Conservation (phyloP, 2,888 invertebrate genomes). For the Gari tellinella region DNA sequence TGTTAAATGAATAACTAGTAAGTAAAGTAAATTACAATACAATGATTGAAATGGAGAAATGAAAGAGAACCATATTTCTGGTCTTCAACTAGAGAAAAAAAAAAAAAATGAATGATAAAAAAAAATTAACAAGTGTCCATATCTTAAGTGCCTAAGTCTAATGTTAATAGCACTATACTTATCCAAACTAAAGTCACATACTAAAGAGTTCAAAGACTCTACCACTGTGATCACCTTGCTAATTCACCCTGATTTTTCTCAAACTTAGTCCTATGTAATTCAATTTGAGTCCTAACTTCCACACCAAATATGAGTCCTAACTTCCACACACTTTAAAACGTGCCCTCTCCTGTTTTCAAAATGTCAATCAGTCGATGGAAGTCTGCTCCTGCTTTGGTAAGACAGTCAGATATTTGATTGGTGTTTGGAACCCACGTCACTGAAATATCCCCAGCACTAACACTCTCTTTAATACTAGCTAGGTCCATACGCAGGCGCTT, state of each 20-base stretch:
- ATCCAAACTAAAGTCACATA: too few relatives aligned
- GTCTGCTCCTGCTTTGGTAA: slow-evolving; percentile 43
- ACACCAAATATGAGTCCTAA: background rate
- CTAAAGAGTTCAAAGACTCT: background rate
- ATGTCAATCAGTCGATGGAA: slow-evolving; percentile 27
- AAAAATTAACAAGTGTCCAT: too few relatives aligned
- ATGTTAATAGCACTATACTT: too few relatives aligned
- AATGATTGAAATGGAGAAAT: too few relatives aligned
- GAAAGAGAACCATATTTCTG: too few relatives aligned
- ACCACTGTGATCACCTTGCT: background rate
- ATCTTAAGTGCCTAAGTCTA: too few relatives aligned
- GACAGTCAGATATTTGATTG: slow-evolving; percentile 40
- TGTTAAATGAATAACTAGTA: too few relatives aligned
- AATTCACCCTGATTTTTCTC: background rate
- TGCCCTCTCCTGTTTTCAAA: slow-evolving; percentile 15
- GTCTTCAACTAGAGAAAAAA: background rate
- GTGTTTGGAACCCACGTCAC: slow-evolving; percentile 38
- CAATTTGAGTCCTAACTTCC: too few relatives aligned
- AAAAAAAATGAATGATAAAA: background rate
- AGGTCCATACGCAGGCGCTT: slow-evolving; percentile 52
- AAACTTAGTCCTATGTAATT: too few relatives aligned
- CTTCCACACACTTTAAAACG: background rate
- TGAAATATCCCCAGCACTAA: slow-evolving; percentile 24
- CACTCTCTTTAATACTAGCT: slow-evolving; percentile 49
- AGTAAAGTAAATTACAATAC: too few relatives aligned